phyloP scores from a whole-genome alignment of 2,113 vertebrate genomes.

The Macquaria australasica region DNA sequence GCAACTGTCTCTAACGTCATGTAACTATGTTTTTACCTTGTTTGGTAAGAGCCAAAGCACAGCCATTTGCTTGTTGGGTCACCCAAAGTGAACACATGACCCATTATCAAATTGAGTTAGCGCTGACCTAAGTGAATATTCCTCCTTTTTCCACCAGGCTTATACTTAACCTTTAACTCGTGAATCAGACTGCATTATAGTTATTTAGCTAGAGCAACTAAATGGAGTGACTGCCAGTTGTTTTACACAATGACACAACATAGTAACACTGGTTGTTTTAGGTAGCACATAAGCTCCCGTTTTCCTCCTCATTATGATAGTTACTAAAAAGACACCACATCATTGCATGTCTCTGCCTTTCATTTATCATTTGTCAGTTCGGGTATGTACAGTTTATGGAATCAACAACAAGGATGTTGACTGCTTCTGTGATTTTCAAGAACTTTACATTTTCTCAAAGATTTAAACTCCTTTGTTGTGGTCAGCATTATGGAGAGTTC shows the following conservation, averaged over 20 bases:
- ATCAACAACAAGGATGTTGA: neutral
- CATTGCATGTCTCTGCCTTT: conserved; percentile 4
- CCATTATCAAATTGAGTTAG: conserved; percentile 56
- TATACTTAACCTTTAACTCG: conserved; percentile 25
- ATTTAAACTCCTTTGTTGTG: conserved; percentile 45
- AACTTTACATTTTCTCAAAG: conserved; percentile 27
- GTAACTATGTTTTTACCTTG: neutral
- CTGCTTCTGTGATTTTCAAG: conserved; percentile 15
- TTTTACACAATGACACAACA: neutral
- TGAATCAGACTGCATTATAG: conserved; percentile 15
- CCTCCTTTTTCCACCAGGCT: conserved; percentile 19
- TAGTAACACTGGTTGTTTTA: neutral
- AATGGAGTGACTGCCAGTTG: neutral
- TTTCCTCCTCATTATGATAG: neutral
- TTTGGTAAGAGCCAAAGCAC: conserved; percentile 19
- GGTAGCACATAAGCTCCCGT: neutral
- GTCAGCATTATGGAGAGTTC: conserved; percentile 29
- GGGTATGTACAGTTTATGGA: neutral
- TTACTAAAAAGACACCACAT: neutral
- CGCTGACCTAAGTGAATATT: conserved; percentile 35
- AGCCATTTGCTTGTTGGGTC: conserved; percentile 22
- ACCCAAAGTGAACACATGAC: conserved; percentile 63
- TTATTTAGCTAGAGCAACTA: neutral
- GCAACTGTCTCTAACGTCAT: neutral
- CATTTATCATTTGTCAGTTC: neutral